Evolutionary conservation across 2,797 vertebrate genomes (phyloP).

Genomic region (Gymnothorax javanicus): DNA sequence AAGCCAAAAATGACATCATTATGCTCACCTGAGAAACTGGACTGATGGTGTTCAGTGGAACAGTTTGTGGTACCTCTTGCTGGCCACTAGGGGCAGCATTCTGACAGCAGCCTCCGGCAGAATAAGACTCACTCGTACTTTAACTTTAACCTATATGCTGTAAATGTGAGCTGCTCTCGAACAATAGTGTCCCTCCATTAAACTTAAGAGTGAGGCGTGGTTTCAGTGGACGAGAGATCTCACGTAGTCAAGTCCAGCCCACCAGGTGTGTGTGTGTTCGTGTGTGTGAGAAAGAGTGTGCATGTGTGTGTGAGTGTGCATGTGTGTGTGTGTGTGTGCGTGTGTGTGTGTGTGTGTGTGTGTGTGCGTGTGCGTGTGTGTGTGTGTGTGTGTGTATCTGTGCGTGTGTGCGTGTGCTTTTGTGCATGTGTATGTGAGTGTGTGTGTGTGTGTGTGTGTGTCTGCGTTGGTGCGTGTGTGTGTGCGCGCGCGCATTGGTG

Average conservation of each 20-base stretch:
- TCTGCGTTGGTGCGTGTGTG: no score
- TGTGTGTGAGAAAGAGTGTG: neutral
- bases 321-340: no score
- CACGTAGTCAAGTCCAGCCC: neutral
- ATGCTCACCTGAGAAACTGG: slow-evolving; percentile 18
- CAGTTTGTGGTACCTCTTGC: neutral
- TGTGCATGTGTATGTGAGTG: no score
- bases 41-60: neutral
- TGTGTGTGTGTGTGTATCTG: no score
- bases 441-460: no score
- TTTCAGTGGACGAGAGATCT: neutral
- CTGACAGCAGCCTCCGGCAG: neutral
- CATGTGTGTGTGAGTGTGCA: no score
- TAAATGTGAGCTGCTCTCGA: neutral
- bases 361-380: no score
- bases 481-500: no score
- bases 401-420: no score
- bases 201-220: neutral
- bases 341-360: no score
- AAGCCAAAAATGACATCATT: slow-evolving; percentile 49
- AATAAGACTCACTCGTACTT: neutral
- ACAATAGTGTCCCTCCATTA: neutral
- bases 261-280: neutral
- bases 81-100: neutral
- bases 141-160: neutral